Evolutionary conservation across 2,113 vertebrate species (phyloP).

Genomic region (Antechinus flavipes): DNA sequence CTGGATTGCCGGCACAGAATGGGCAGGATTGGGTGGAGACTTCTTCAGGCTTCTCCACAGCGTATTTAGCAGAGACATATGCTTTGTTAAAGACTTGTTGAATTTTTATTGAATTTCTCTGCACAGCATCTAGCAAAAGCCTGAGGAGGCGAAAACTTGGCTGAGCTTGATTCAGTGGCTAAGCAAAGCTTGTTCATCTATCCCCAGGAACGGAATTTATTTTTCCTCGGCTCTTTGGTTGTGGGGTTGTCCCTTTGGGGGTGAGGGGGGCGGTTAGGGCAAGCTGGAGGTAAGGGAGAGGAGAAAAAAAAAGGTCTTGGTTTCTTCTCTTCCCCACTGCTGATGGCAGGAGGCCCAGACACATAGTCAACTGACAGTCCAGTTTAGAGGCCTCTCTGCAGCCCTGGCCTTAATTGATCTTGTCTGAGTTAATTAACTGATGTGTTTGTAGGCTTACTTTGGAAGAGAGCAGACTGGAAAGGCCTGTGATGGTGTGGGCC

Average conservation of each 20-base stretch:
- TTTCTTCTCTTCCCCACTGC: constrained; percentile 59
- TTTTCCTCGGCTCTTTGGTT: constrained; percentile 47
- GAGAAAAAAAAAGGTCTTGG: constrained; percentile 47
- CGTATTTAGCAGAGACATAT: not conserved
- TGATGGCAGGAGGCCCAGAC: constrained; percentile 40
- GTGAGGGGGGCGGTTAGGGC: not conserved
- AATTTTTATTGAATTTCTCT: not conserved
- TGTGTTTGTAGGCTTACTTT: constrained; percentile 59
- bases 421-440: constrained; percentile 73
- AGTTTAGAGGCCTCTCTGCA: constrained; percentile 41
- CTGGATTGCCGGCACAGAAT: not conserved
- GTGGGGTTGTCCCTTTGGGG: constrained; percentile 61
- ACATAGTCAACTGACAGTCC: constrained; percentile 24
- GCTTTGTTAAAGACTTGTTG: constrained; percentile 47
- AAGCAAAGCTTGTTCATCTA: constrained; percentile 33
- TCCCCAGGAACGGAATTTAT: constrained; percentile 66
- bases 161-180: constrained; percentile 20
- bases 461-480: constrained; percentile 27
- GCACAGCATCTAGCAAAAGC: constrained; percentile 18
- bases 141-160: not conserved
- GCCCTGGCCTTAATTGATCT: constrained; percentile 66
- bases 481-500: constrained; percentile 12
- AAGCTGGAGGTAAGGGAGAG: not conserved
- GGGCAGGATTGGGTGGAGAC: not conserved
- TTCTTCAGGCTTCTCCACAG: not conserved